phyloP scores from a whole-genome alignment of 2,113 vertebrate species.

The Oncorhynchus mykiss region DNA sequence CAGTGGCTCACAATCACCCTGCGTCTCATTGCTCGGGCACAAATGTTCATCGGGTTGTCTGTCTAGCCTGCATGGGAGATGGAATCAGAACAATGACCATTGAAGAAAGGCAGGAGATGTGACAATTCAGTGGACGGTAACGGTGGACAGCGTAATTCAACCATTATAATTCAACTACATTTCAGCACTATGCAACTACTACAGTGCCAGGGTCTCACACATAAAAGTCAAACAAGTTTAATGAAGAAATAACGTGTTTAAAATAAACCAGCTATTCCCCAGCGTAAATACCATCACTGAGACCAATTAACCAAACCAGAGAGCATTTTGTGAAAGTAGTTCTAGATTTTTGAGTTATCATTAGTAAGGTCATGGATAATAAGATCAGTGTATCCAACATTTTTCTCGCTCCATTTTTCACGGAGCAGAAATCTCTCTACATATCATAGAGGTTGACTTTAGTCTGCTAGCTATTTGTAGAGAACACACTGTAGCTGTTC shows the following conservation, averaged over 20 bases:
- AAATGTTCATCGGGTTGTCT: constrained; percentile 37
- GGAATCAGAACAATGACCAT: not conserved
- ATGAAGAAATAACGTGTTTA: no score
- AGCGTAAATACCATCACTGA: no score
- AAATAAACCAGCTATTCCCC: no score
- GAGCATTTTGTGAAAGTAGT: no score
- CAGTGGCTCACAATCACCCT: constrained; percentile 52
- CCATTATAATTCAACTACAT: not conserved
- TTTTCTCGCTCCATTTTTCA: no score
- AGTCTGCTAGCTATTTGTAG: not conserved
- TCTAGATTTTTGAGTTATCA: no score
- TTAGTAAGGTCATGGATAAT: no score
- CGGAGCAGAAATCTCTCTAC: no score
- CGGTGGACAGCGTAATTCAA: not conserved
- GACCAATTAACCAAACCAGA: no score
- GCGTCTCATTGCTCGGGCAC: constrained; percentile 53
- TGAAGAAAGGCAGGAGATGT: not conserved
- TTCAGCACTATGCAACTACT: not conserved
- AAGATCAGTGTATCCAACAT: no score
- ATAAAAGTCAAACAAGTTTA: not conserved
- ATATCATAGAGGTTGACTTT: no score
- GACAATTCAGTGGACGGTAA: not conserved
- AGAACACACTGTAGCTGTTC: not conserved
- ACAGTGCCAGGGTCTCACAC: not conserved
- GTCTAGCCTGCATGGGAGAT: constrained; percentile 34